Base-by-base conservation (phyloP, 37 sponge, comb jelly and placozoan genomes). In the Eunapius fragilis region DNA sequence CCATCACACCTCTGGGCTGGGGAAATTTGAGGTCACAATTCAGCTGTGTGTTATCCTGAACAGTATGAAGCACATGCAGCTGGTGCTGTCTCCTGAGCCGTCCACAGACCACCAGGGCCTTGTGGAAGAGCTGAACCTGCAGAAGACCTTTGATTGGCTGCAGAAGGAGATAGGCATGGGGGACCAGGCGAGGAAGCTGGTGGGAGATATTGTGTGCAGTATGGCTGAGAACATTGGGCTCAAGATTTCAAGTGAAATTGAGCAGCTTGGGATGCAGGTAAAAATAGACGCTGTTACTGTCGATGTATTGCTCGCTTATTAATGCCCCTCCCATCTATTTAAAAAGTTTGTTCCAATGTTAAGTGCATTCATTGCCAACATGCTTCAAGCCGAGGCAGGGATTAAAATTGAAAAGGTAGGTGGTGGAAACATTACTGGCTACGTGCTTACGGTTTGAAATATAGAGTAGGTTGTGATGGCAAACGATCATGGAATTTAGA, bases 1-100 rank as follows among this genome's bases (percentile, higher is more conserved):
- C 58, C 6, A 58, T 17, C 58, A 17, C 14, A 58, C 58, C 17
- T 58, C 58, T 17, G 58, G 14, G 19, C 6, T 17, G 22, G 58
- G 17, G 19, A 58, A 58, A 10, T 58, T 58, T 19, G 14, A 10
- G 6, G 58, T 58, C 58, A 58, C 58, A 0, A 12, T 74, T 14
- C 31, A 89, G 89, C 75, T 84, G 75, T 78, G 89, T 48, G 70
- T 89, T 12, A 70, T 69, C 2, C 68, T 89, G 41, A 89, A 89
- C 80, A 89, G 84, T 37, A 89, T 89, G 78, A 32, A 71, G 32
- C 89, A 89, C 70, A 49, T 89, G 33, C 70, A 67, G 17, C 30
- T 37, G 24, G 76, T 74, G 22, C 25, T 89, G 28, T 14, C 11
- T 30, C 12, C 31, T n/a, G 31, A 33, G 31, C 14, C 31, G 0